Percentiles rank a stretch among this genome's conserved stretches.
Conservation (phyloP, 2,888 invertebrate species). For the Sarcophaga subvicina region DNA sequence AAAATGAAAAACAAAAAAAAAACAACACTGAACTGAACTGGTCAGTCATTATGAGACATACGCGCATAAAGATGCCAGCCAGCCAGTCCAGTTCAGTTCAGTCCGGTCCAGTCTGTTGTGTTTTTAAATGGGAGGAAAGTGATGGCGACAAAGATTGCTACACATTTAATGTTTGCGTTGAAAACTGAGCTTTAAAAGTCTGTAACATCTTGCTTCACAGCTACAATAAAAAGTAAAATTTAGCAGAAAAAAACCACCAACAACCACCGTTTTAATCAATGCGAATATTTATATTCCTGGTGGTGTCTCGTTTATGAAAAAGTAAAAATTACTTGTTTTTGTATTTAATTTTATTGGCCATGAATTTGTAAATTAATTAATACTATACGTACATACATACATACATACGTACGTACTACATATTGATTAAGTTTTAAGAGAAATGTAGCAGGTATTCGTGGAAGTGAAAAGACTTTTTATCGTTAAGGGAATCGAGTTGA, state of each 20-base stretch:
- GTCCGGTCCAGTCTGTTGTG: not conserved
- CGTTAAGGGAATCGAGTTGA: too few relatives aligned
- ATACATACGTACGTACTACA: not conserved
- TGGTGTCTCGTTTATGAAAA: not conserved
- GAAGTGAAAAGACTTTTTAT: too few relatives aligned
- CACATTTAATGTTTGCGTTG: constrained; percentile 22
- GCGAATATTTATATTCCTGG: not conserved
- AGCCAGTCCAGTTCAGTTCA: not conserved
- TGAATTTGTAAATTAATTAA: constrained; percentile 40
- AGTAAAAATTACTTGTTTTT: not conserved
- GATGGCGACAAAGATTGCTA: constrained; percentile 57
- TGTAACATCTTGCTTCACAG: constrained; percentile 37
- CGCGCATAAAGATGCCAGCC: not conserved
- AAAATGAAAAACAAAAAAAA: too few relatives aligned
- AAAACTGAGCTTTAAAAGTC: constrained; percentile 18
- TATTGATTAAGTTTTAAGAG: too few relatives aligned
- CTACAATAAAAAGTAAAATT: constrained; percentile 31
- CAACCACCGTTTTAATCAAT: constrained; percentile 19
- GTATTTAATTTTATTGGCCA: constrained; percentile 41
- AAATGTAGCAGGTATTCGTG: too few relatives aligned
- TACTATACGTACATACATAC: not conserved
- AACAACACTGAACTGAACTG: constrained; percentile 15
- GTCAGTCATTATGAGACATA: constrained; percentile 38
- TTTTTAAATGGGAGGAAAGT: constrained; percentile 57
- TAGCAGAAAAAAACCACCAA: not conserved